Conservation (phyloP, 2,113 vertebrate species). For the Pelecanoides urinatrix region DNA sequence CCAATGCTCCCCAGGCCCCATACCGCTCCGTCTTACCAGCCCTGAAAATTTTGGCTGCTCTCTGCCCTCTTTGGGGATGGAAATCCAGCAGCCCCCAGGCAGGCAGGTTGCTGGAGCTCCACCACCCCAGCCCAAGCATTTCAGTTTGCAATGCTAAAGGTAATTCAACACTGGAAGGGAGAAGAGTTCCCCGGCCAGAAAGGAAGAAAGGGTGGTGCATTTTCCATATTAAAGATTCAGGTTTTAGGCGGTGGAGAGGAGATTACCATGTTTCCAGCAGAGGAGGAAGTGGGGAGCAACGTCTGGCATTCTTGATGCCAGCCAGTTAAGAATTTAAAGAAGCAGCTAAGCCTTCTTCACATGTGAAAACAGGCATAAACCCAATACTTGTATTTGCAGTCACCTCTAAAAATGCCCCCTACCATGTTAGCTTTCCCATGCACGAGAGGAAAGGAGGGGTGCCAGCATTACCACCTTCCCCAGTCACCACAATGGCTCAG, state of each 20-base stretch:
- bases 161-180: not conserved
- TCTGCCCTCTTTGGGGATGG: not conserved
- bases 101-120: not conserved
- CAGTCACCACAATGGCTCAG: not conserved
- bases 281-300: not conserved
- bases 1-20: not conserved
- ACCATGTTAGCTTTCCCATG: not conserved
- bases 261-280: not conserved
- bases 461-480: not conserved
- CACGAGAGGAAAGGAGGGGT: fast-evolving
- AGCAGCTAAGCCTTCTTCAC: not conserved
- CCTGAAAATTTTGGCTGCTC: not conserved
- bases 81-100: not conserved
- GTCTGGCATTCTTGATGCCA: not conserved
- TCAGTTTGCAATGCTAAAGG: slow-evolving; percentile 47
- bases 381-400: not conserved
- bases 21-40: not conserved
- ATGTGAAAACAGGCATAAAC: not conserved
- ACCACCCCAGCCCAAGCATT: not conserved
- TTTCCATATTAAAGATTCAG: slow-evolving; percentile 37
- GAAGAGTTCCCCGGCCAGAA: not conserved
- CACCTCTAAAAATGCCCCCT: not conserved
- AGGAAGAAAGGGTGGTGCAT: not conserved
- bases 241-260: not conserved
- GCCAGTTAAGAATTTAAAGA: not conserved